Base-by-base conservation (phyloP, 2,113 vertebrate genomes). In the Pseudorhombus dupliciocellatus region DNA sequence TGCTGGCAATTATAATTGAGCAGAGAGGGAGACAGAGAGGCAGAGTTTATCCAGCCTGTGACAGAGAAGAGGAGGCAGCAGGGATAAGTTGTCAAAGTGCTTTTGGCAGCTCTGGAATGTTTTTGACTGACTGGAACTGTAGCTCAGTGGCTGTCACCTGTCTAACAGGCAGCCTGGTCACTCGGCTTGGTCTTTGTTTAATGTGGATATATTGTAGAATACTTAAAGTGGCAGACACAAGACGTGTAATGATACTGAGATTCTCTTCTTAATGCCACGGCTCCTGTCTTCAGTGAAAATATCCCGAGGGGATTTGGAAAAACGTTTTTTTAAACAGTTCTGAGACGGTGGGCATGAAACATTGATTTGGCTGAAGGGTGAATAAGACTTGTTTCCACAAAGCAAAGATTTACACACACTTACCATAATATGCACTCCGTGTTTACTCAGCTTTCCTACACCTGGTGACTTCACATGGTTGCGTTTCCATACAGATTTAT, bases 1-100 rank as follows among this genome's bases (percentile, higher is more conserved):
- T 86, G 86, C 65, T 75, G 84, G 86, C 90, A 93, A 92, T 92
- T 93, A 92, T 86, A 90, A 68, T 44, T 10, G 79, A 76, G 81
- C 54, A 64, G 75, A 60, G 64, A 60, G 61, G 73, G 71, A 69
- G 70, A 65, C 2, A 21, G 44, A 52, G 77, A 73, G 70, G 55
- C 50, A 71, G 59, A 57, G 84, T 77, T 82, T 82, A 70, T 84
- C 48, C 54, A 65, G 50, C 75, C 55, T n/a, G 59, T 78, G 82
- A 84, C 81, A 77, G 71, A 73, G 68, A 69, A 7, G 70, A 50
- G 44, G 66, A 53, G 50, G 42, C 26, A 51, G 82, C 42, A 59
- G 69, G 52, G 44, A 62, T 18, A 25, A 69, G 63, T 80, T 85
- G 83, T 91, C 85, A 80, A 75, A 84, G 76, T 84, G 74, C 82